Evolutionary conservation across 2,888 invertebrate species (phyloP).

Genomic region (Ecdyonurus torrentis): DNA sequence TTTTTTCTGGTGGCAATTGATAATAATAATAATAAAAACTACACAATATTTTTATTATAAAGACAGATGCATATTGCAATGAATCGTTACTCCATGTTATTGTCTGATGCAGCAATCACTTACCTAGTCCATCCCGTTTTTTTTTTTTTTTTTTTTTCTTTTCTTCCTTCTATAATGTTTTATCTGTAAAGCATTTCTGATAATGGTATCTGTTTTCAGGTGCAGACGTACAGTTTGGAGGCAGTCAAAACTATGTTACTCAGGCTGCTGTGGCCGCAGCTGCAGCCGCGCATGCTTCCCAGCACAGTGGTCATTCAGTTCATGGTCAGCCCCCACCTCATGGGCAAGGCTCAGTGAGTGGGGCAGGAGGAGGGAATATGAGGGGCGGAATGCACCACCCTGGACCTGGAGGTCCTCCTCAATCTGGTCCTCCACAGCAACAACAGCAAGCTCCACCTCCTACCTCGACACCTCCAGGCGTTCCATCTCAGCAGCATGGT

Average conservation of each 20-base stretch:
- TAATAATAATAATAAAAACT: no score
- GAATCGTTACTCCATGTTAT: no score
- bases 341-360: neutral
- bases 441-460: slow-evolving; percentile 9
- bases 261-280: neutral
- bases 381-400: neutral
- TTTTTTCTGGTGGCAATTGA: no score
- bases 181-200: no score
- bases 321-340: neutral
- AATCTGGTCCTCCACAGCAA: neutral
- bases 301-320: neutral
- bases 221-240: neutral
- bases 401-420: neutral
- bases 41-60: no score
- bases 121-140: no score
- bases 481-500: neutral
- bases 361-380: neutral
- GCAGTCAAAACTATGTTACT: neutral
- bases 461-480: slow-evolving; percentile 13
- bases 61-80: no score
- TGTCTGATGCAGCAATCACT: no score
- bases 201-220: no score
- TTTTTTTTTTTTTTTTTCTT: no score
- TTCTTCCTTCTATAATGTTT: no score
- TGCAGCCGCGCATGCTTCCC: neutral